Percentiles rank a stretch among this genome's conserved stretches.
Conservation (phyloP, 2,113 vertebrate genomes). For the Orthonyx spaldingii region DNA sequence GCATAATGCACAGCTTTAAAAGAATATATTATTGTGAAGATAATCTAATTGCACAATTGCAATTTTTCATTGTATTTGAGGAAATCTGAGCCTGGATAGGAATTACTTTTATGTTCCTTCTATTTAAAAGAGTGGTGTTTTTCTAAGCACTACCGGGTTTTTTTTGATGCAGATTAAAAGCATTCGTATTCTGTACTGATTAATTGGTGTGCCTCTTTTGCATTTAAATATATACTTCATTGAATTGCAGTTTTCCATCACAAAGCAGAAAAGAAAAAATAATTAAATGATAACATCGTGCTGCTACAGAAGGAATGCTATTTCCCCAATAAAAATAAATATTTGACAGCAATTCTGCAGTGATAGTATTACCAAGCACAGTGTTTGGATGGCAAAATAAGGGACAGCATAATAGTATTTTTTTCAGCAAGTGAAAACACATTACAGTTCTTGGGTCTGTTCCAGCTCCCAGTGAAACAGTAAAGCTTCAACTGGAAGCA, state of each 20-base stretch:
- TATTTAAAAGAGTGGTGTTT: neutral
- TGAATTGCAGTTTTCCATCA: constrained; percentile 50
- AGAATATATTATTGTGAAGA: neutral
- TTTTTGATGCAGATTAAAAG: constrained; percentile 51
- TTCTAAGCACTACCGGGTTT: neutral
- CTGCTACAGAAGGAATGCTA: neutral
- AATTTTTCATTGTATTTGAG: neutral
- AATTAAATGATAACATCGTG: constrained; percentile 58
- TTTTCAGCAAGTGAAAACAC: constrained; percentile 25
- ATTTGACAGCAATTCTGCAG: constrained; percentile 41
- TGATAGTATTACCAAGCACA: constrained; percentile 33
- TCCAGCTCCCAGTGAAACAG: constrained; percentile 20
- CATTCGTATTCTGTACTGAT: constrained; percentile 27
- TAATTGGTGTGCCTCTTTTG: constrained; percentile 59
- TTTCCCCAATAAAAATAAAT: constrained; percentile 46
- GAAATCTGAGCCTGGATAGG: neutral
- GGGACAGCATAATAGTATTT: neutral
- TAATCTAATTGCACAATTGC: neutral
- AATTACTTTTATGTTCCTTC: neutral
- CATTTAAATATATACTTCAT: constrained; percentile 66
- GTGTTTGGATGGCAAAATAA: constrained; percentile 37
- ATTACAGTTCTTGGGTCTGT: constrained; percentile 7
- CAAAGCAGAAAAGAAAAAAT: constrained; percentile 56
- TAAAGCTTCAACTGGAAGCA: neutral
- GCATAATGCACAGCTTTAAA: neutral